These are phyloP conservation scores for Anoplolepis gracilipes DNA, from an alignment of 1,140 invertebrate species.

Conservation along the genomic window DNA sequence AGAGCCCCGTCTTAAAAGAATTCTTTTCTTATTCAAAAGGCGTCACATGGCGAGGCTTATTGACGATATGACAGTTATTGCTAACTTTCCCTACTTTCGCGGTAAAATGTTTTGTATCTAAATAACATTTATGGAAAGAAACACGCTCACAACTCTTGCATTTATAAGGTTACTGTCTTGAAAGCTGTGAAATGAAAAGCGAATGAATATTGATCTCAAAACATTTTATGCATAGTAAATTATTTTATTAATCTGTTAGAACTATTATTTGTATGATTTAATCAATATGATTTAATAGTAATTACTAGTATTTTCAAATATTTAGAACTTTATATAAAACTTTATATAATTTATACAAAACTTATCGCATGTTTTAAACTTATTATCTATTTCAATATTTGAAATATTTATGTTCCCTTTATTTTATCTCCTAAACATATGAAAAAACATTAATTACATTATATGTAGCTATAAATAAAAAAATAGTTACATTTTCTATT, in stretches of 20 bases:
- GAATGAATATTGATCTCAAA: background rate
- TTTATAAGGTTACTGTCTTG: background rate
- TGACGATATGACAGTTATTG: conserved; percentile 44
- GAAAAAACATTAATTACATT: background rate
- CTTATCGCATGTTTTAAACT: background rate
- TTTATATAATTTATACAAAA: background rate
- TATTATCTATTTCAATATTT: background rate
- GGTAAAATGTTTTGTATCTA: conserved; percentile 16
- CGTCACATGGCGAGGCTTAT: conserved; percentile 28
- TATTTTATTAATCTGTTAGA: background rate
- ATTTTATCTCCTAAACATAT: background rate
- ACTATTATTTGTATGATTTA: background rate
- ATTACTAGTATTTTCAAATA: background rate
- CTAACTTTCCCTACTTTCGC: conserved; percentile 10
- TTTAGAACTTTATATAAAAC: no score
- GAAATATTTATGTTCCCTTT: background rate
- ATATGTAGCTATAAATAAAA: background rate
- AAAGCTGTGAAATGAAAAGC: background rate
- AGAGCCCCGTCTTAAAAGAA: background rate
- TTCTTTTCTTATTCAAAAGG: background rate
- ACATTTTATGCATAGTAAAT: background rate
- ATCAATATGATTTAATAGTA: background rate
- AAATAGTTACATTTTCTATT: background rate
- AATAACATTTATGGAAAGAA: conserved; percentile 42
- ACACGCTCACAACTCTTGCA: background rate